Conservation (phyloP, 2,888 invertebrate species). For the Buathra laborator region DNA sequence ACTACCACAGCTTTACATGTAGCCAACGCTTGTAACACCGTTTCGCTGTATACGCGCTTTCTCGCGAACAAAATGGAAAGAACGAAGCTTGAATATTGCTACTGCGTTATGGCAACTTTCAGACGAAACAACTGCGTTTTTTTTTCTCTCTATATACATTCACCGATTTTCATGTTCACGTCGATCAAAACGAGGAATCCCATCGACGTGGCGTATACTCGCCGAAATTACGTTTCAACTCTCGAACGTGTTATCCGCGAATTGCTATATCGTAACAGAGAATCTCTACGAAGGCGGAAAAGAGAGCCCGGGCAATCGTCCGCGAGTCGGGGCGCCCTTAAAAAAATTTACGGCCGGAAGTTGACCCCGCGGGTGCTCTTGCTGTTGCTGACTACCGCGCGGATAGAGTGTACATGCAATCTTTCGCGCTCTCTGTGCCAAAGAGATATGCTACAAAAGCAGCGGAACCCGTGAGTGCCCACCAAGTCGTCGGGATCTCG, state of each 20-base stretch:
- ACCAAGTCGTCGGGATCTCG: conserved; percentile 10
- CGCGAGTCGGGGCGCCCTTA: conserved; percentile 75
- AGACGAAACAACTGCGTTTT: neutral
- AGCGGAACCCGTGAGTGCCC: neutral
- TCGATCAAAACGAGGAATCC: neutral
- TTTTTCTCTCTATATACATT: neutral
- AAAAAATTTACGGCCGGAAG: conserved; percentile 80
- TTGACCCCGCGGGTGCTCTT: conserved; percentile 75
- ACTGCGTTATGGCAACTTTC: conserved; percentile 13
- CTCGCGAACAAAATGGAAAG: conserved; percentile 64
- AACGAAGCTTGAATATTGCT: conserved; percentile 24
- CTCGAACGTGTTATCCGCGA: neutral
- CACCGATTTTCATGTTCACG: neutral
- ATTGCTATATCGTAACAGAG: neutral
- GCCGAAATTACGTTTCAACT: neutral
- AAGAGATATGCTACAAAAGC: conserved; percentile 45
- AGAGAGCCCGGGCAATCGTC: conserved; percentile 11
- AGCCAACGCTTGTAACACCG: neutral
- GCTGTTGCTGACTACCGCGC: conserved; percentile 64
- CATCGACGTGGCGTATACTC: neutral
- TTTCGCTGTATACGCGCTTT: conserved; percentile 45
- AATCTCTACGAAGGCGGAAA: conserved; percentile 40
- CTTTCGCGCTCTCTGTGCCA: conserved; percentile 16
- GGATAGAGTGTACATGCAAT: conserved; percentile 19
- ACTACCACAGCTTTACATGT: neutral